Conservation (phyloP, 2,797 vertebrate genomes). For the Brachyrhaphis roseni region DNA sequence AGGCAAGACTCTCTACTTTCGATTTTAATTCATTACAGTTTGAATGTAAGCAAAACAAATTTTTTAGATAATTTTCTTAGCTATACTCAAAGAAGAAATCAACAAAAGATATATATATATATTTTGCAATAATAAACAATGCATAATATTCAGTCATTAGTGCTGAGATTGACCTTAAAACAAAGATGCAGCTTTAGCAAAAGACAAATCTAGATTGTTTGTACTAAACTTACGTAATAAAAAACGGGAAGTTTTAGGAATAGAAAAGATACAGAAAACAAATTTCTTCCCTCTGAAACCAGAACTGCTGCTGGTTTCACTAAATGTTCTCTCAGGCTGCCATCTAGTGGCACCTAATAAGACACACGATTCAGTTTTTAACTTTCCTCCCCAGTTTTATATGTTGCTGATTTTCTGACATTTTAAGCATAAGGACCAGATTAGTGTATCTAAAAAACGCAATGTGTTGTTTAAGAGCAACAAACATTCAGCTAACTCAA, state of each 20-base stretch:
- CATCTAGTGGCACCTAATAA: constrained; percentile 70
- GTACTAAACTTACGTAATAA: neutral
- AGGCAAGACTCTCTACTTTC: too few species aligned
- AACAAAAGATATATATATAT: neutral
- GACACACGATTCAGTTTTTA: neutral
- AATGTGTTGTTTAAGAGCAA: neutral
- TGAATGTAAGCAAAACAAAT: neutral
- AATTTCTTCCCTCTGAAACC: constrained; percentile 1
- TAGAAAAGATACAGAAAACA: constrained; percentile 4
- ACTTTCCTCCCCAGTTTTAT: neutral
- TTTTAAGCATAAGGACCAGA: neutral
- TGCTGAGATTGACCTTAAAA: neutral
- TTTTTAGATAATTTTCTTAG: neutral
- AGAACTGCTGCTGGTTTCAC: constrained; percentile 4
- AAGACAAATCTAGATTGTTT: constrained; percentile 14
- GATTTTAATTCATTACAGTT: neutral
- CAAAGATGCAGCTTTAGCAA: neutral
- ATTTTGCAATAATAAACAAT: neutral
- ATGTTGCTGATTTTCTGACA: neutral
- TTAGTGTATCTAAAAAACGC: neutral
- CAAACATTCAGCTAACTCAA: neutral
- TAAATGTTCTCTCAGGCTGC: constrained; percentile 67
- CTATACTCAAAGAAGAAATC: neutral
- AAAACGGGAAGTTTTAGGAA: constrained; percentile 18
- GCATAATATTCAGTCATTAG: neutral